Conservation (phyloP, 2,888 invertebrate species). For the Xestobium rufovillosum region DNA sequence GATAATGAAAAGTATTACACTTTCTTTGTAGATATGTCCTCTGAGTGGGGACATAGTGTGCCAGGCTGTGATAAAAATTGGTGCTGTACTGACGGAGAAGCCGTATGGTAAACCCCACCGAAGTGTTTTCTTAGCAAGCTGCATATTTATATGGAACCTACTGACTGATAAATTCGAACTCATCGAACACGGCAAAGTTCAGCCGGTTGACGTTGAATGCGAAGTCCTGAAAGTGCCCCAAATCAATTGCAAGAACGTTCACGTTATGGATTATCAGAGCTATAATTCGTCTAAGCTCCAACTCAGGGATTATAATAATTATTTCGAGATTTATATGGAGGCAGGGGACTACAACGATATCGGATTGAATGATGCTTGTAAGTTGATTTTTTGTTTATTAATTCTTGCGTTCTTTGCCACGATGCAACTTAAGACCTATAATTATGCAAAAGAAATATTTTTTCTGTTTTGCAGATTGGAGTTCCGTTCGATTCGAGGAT, state of each 20-base stretch:
- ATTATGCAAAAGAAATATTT: no score
- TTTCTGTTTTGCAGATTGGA: no score
- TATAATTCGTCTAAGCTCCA: conserved; percentile 31
- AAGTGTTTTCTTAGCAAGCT: conserved; percentile 36
- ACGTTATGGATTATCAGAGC: conserved; percentile 34
- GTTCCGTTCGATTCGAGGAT: no score
- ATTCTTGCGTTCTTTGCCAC: no score
- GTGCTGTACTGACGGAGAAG: conserved; percentile 32
- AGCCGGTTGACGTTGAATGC: conserved; percentile 28
- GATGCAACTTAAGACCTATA: no score
- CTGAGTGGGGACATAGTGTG: conserved; percentile 41
- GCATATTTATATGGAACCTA: conserved; percentile 41
- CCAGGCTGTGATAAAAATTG: conserved; percentile 42
- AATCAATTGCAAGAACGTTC: conserved; percentile 30
- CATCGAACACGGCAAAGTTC: conserved; percentile 34
- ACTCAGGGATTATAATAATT: conserved; percentile 39
- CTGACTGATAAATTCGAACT: conserved; percentile 38
- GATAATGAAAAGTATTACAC: conserved; percentile 11
- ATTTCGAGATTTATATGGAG: conserved; percentile 35
- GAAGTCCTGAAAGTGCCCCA: conserved; percentile 29
- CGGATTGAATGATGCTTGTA: no score
- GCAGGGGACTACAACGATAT: no score
- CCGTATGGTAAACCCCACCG: conserved; percentile 32
- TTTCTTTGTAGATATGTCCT: conserved; percentile 39
- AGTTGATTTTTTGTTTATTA: no score